phyloP scores from a whole-genome alignment of 2,113 vertebrate genomes.

The Ictalurus punctatus region DNA sequence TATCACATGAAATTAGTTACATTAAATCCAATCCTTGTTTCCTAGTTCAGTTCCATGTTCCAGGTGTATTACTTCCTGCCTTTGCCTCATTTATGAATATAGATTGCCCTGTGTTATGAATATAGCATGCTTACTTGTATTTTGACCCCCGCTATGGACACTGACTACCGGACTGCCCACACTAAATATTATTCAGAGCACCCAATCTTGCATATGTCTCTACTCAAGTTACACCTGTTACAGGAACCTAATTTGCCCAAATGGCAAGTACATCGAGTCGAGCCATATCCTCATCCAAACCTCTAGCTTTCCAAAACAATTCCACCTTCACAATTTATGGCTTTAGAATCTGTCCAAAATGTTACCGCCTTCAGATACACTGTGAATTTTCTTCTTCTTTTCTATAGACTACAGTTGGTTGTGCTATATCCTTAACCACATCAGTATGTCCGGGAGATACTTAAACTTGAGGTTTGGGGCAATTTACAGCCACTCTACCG shows the following conservation, averaged over 20 bases:
- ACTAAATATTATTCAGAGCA: not conserved
- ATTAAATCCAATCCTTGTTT: not conserved
- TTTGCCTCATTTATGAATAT: not conserved
- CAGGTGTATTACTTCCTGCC: not conserved
- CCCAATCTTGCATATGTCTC: no score
- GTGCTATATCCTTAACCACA: not conserved
- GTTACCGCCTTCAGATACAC: no score
- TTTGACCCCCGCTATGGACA: not conserved
- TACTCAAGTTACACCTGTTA: no score
- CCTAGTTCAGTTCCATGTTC: not conserved
- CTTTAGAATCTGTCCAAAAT: not conserved
- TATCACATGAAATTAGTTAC: not conserved
- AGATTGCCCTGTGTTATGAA: not conserved
- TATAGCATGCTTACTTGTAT: not conserved
- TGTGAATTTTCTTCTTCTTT: not conserved
- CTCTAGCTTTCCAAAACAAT: not conserved
- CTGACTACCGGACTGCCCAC: not conserved
- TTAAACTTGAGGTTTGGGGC: not conserved
- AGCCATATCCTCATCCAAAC: not conserved
- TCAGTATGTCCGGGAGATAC: not conserved
- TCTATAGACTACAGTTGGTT: not conserved
- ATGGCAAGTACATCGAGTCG: no score
- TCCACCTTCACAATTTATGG: no score
- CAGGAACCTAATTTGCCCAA: no score
- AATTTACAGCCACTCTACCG: not conserved